phyloP scores from a whole-genome alignment of 2,113 vertebrate species.

The Spermophilus dauricus region DNA sequence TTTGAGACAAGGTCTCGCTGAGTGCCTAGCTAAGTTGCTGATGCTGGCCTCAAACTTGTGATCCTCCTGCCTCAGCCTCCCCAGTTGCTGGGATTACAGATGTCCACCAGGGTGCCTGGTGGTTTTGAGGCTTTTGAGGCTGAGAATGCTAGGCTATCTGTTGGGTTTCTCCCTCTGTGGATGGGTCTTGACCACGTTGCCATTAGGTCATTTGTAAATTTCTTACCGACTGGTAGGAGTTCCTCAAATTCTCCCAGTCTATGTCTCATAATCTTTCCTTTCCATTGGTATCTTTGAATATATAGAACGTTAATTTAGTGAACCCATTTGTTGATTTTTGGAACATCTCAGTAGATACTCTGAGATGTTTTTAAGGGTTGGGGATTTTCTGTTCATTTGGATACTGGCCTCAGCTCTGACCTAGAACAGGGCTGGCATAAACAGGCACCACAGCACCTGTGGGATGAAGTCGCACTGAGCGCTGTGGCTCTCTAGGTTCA shows the following conservation, averaged over 20 bases:
- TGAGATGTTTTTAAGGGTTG: not conserved
- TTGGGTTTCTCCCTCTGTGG: conserved; percentile 29
- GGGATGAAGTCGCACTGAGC: not conserved
- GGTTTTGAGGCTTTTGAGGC: not conserved
- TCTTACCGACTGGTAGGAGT: conserved; percentile 32
- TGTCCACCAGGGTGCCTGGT: no score
- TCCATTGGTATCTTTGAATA: not conserved
- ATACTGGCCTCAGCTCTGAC: not conserved
- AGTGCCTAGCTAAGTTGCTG: no score
- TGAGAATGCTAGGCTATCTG: conserved; percentile 5
- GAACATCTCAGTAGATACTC: conserved; percentile 55
- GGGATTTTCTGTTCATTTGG: not conserved
- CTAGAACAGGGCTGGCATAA: not conserved
- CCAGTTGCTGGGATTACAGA: no score
- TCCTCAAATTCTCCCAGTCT: not conserved
- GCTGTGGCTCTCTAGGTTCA: not conserved
- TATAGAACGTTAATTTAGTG: not conserved
- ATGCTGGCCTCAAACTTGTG: no score
- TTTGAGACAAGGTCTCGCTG: no score
- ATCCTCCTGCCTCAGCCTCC: no score
- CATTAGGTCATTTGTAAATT: conserved; percentile 26
- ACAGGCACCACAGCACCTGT: not conserved
- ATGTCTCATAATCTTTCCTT: not conserved
- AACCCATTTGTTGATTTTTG: not conserved
- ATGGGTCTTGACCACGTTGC: not conserved